These are phyloP conservation scores for Galerucella calmariensis DNA, from an alignment of 2,888 invertebrate genomes.

Conservation along the genomic window DNA sequence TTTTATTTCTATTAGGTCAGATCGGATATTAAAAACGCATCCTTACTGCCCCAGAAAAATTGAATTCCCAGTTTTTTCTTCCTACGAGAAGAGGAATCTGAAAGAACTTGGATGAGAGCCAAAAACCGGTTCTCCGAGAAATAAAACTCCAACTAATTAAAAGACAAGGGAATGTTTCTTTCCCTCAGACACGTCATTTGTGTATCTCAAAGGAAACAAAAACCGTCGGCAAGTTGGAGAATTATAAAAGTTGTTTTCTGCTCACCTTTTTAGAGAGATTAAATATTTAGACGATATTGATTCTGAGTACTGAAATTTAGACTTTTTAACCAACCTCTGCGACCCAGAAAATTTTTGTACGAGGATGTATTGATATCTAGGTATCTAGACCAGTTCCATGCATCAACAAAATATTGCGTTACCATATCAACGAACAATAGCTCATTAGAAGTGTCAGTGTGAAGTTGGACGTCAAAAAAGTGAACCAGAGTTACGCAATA, in stretches of 20 bases:
- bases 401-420: no score
- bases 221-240: not conserved
- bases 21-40: not conserved
- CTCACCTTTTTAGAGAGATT: not conserved
- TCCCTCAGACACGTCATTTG: not conserved
- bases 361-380: no score
- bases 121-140: not conserved
- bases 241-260: not conserved
- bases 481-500: no score
- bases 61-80: not conserved
- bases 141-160: conserved; percentile 8
- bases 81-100: not conserved
- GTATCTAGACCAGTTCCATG: no score
- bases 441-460: no score
- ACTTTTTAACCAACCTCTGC: not conserved
- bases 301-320: not conserved
- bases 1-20: not conserved
- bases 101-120: conserved; percentile 1
- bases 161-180: not conserved
- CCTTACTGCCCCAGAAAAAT: not conserved
- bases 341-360: not conserved
- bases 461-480: no score
- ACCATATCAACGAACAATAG: no score
- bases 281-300: not conserved
- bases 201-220: conserved; percentile 8